These are phyloP conservation scores for Chelonus formosanus DNA, from an alignment of 2,888 invertebrate genomes.

Conservation along the genomic window DNA sequence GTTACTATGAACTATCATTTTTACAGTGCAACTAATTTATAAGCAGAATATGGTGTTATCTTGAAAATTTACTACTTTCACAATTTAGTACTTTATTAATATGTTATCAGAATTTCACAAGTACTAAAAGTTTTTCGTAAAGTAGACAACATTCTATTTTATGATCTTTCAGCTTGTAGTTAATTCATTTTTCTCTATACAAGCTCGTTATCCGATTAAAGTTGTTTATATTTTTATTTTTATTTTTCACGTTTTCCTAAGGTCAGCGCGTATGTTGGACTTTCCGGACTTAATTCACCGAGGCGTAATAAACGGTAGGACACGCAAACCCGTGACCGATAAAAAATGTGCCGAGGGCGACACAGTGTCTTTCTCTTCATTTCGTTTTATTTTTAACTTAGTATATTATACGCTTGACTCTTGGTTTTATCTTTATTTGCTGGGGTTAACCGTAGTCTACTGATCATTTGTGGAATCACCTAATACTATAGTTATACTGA, in stretches of 20 bases:
- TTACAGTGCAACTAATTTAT: too few relatives aligned
- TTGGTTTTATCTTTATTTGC: neutral
- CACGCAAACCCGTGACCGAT: conserved; percentile 22
- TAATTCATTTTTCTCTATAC: conserved; percentile 16
- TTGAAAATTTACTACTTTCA: too few relatives aligned
- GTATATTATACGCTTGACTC: neutral
- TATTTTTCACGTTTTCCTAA: conserved; percentile 14
- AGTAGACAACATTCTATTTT: conserved; percentile 2
- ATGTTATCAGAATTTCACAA: neutral
- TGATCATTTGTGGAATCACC: conserved; percentile 21
- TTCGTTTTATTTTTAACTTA: neutral
- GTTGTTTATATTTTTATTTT: conserved; percentile 10
- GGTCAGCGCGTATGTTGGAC: conserved; percentile 29
- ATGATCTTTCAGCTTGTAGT: conserved; percentile 14
- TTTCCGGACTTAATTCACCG: conserved; percentile 32
- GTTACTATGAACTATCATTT: too few relatives aligned
- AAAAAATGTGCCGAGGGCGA: conserved; percentile 11
- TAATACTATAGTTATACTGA: neutral
- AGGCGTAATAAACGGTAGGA: conserved; percentile 29
- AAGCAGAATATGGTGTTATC: too few relatives aligned
- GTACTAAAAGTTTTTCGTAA: neutral
- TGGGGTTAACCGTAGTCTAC: conserved; percentile 14
- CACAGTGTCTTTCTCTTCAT: conserved; percentile 3
- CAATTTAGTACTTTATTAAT: neutral
- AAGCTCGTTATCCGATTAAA: conserved; percentile 17